These are phyloP conservation scores for Ceratothoa steindachneri DNA, from an alignment of 2,888 invertebrate genomes.

Conservation along the genomic window DNA sequence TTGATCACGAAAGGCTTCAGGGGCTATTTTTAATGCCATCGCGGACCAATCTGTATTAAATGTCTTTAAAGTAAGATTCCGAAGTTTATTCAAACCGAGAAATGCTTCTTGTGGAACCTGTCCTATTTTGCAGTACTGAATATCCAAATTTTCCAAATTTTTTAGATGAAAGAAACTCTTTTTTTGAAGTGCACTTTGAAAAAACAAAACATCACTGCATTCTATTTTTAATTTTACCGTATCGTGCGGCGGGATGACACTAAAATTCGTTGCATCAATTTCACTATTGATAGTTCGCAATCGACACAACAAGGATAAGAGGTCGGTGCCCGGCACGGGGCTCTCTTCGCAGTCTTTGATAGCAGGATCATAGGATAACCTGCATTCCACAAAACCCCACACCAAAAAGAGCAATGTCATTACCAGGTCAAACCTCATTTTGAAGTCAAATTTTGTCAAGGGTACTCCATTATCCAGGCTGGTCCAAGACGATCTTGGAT, in stretches of 20 bases:
- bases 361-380: constrained; percentile 23
- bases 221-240: constrained; percentile 73
- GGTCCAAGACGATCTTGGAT: constrained; percentile 37
- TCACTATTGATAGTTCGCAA: constrained; percentile 80
- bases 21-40: constrained; percentile 70
- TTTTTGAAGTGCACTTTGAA: constrained; percentile 65
- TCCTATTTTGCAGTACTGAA: constrained; percentile 75
- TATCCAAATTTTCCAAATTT: constrained; percentile 65
- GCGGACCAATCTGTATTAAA: constrained; percentile 81
- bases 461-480: constrained; percentile 40
- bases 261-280: constrained; percentile 81
- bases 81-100: constrained; percentile 69
- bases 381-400: constrained; percentile 27
- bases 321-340: constrained; percentile 57
- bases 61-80: constrained; percentile 74
- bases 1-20: constrained; percentile 60
- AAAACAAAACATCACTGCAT: constrained; percentile 74
- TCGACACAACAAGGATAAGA: constrained; percentile 73
- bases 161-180: constrained; percentile 56
- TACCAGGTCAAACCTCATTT: constrained; percentile 14
- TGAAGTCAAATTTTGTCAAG: constrained; percentile 16
- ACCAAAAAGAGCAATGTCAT: constrained; percentile 20
- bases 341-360: constrained; percentile 68
- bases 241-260: constrained; percentile 77
- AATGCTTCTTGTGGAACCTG: constrained; percentile 75